Base-by-base conservation (phyloP, 1,140 invertebrate species). In the Mesaphorura yosii region DNA sequence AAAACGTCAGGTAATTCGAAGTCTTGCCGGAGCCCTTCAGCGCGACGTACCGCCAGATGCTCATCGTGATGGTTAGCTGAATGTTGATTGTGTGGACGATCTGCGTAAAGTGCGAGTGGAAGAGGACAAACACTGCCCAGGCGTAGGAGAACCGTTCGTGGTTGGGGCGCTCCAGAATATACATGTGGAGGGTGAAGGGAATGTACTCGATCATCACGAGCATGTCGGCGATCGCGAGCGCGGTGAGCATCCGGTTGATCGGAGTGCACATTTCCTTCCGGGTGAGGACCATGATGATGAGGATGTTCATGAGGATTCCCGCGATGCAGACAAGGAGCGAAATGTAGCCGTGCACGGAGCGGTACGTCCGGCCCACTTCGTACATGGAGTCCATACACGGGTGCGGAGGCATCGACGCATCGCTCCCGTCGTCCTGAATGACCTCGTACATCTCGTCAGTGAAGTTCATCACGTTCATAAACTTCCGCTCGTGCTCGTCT, bases 151-250 rank as follows among this genome's bases (percentile, higher is more conserved):
- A 79, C 14, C 70, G 76, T 40, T 79, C 74, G 66, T 60, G 71
- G 44, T 38, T 60, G 31, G 65, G 52, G 28, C 64, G 46, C 22
- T 53, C 46, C 42, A 76, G 74, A 37, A 90, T 76, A 63, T 86
- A 85, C 66, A 81, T 78, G 66, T 92, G 86, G 31, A 84, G 75
- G 1, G 82, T 80, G 65, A 86, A 94, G 0, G 90, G 90, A 51
- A 95, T 84, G 67, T 95, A 96, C 55, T 90, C 87, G 34, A 88
- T 67, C 88, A 95, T 94, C 0, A 94, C 88, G 1, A 92, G 72
- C 37, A 94, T 75, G 68, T 96, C 90, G 1, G 88, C 86, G 1
- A 93, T 78, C 0, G 92, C 91, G n/a, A 95, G 73, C 6, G 85
- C 88, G 0, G 88, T 92, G 1, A 83, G 74, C 64, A 89, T 90